Conservation (phyloP, 1,140 invertebrate genomes). For the Arion vulgaris region DNA sequence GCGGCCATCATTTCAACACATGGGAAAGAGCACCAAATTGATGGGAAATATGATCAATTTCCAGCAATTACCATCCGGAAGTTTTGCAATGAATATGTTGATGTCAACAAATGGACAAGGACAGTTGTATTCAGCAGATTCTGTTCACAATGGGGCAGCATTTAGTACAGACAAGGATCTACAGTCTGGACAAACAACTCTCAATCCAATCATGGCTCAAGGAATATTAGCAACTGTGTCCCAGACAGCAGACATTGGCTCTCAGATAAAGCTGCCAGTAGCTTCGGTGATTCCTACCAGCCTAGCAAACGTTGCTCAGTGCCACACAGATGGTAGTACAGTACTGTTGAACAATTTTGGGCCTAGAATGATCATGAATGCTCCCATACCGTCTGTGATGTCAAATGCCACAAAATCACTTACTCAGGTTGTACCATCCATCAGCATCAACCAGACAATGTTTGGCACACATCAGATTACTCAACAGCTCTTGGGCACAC, state of each 20-base stretch:
- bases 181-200: not conserved
- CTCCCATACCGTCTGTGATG: conserved; percentile 20
- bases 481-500: conserved; percentile 7
- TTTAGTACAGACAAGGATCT: not conserved
- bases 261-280: conserved; percentile 3
- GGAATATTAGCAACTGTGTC: not conserved
- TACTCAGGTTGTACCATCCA: conserved; percentile 23
- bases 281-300: conserved; percentile 23
- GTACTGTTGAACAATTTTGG: conserved; percentile 27
- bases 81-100: conserved; percentile 29
- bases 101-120: conserved; percentile 15
- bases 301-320: conserved; percentile 9
- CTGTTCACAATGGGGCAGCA: not conserved
- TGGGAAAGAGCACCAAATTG: not conserved
- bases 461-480: not conserved
- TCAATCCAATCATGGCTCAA: conserved; percentile 15
- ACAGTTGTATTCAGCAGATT: not conserved
- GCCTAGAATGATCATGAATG: conserved; percentile 30
- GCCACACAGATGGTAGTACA: not conserved
- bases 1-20: not conserved
- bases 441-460: conserved; percentile 21
- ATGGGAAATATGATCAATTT: conserved; percentile 23
- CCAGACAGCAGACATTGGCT: not conserved
- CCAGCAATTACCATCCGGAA: conserved; percentile 10
- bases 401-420: conserved; percentile 31